Evolutionary conservation across 2,797 vertebrate genomes (phyloP), one percentile per base, ranked within the genome.

Genomic region (Myotis planiceps): DNA sequence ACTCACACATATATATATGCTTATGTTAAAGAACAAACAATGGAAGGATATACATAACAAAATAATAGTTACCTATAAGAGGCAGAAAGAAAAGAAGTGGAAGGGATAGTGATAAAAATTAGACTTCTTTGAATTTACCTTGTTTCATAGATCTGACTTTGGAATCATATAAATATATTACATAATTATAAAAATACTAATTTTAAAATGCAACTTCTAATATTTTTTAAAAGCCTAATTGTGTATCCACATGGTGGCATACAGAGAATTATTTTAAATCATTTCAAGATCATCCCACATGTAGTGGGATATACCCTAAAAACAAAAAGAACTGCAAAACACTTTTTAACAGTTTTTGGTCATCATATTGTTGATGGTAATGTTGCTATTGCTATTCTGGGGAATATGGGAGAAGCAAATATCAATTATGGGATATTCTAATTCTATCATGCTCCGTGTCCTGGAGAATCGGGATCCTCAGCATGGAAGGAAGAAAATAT

Each of bases 131-230:
- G 21, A 81, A 58, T 90, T 53, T 87, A 90, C 42, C 13, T 87
- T 71, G 6, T 63, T 88, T 85, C 81, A 55, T 45, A 86, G 58
- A 90, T 74, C 78, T 74, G 49, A 90, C 71, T 92, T 95, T 94
- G 65, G 42, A 92, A 58, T 90, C 34, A 69, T 63, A n/a, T 87
- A 66, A 78, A 37, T 87, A 29, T 71, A 85, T 78, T 76, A 82
- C 16, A 13, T 79, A 78, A 83, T 83, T 69, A 68, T 68, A 72
- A 92, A 95, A 58, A 66, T 71, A 39, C 29, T 72, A 71, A 58
- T 71, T 90, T 80, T 68, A 29, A 66, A 90, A 74, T 53, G 2
- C 18, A 86, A 68, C 79, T 92, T 6, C n/a, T 89, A 92, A 65
- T 65, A 29, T 63, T n/a, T 80, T 74, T 60, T 13, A 45, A 47